Percentiles rank a stretch among this genome's conserved stretches.
These are phyloP conservation scores for Dryas iulia DNA, from an alignment of 1,140 invertebrate genomes.

Conservation along the genomic window DNA sequence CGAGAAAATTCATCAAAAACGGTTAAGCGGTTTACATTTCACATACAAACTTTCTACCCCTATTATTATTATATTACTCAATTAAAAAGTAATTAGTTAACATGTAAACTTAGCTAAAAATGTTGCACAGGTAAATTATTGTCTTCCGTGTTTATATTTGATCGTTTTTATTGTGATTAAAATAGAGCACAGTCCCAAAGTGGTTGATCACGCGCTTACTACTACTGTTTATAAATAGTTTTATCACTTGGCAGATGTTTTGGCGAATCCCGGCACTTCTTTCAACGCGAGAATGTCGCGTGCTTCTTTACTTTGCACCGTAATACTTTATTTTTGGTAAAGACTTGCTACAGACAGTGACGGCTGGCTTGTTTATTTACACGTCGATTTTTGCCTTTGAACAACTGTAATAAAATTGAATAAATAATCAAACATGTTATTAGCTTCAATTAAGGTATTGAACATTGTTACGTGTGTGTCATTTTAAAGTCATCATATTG, in stretches of 20 bases:
- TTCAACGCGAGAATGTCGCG: constrained; percentile 49
- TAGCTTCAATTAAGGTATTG: neutral
- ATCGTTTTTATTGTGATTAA: constrained; percentile 56
- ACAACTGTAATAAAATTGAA: constrained; percentile 15
- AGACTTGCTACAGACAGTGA: constrained; percentile 22
- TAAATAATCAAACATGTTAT: neutral
- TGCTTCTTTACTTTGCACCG: constrained; percentile 33
- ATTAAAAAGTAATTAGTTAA: too few species aligned
- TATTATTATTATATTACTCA: too few species aligned
- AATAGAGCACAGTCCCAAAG: constrained; percentile 57
- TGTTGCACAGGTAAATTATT: constrained; percentile 19
- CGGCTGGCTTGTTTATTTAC: constrained; percentile 13
- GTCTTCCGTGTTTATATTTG: constrained; percentile 42
- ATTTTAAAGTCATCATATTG: neutral
- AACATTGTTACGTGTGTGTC: neutral
- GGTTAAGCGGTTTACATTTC: too few species aligned
- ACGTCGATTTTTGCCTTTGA: constrained; percentile 13
- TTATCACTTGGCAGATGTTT: constrained; percentile 70
- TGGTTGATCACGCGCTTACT: constrained; percentile 67
- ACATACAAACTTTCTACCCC: too few species aligned
- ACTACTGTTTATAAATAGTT: constrained; percentile 59
- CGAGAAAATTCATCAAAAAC: too few species aligned
- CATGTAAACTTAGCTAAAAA: too few species aligned
- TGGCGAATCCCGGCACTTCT: constrained; percentile 32
- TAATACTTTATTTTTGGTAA: constrained; percentile 38